Conservation (phyloP, 2,113 vertebrate genomes). For the Leucosticte australis region DNA sequence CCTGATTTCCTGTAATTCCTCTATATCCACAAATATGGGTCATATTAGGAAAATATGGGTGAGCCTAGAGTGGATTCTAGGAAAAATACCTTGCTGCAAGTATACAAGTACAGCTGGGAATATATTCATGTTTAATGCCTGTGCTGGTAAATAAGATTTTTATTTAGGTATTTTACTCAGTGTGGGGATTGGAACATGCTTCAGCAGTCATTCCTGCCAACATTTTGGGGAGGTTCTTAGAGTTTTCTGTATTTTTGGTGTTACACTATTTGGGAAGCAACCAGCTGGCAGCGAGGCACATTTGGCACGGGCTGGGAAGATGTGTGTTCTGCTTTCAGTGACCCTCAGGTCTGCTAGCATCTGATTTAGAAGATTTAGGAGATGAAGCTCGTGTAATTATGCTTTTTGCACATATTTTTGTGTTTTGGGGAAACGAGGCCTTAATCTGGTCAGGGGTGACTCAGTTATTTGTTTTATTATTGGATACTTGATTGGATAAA, state of each 20-base stretch:
- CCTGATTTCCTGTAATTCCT: background rate
- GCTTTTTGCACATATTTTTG: background rate
- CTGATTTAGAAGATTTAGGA: background rate
- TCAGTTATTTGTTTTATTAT: background rate
- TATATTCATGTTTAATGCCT: background rate
- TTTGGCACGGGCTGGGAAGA: background rate
- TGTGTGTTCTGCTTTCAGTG: background rate
- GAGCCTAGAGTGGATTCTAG: background rate
- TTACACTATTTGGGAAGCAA: background rate
- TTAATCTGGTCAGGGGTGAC: background rate
- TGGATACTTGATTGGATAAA: background rate
- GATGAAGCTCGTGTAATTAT: background rate
- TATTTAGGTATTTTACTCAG: background rate
- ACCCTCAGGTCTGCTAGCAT: background rate
- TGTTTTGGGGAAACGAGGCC: background rate
- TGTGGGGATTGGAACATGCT: background rate
- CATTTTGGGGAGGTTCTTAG: background rate
- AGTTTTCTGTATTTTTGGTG: background rate
- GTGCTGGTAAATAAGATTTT: background rate
- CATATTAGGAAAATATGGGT: background rate
- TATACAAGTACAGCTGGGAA: background rate
- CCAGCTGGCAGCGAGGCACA: background rate
- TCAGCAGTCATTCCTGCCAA: background rate
- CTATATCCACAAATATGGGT: background rate
- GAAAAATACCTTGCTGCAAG: background rate